Evolutionary conservation across 2,888 invertebrate species (phyloP), one percentile per base, ranked within the genome.

Genomic region (Cephus spinipes): DNA sequence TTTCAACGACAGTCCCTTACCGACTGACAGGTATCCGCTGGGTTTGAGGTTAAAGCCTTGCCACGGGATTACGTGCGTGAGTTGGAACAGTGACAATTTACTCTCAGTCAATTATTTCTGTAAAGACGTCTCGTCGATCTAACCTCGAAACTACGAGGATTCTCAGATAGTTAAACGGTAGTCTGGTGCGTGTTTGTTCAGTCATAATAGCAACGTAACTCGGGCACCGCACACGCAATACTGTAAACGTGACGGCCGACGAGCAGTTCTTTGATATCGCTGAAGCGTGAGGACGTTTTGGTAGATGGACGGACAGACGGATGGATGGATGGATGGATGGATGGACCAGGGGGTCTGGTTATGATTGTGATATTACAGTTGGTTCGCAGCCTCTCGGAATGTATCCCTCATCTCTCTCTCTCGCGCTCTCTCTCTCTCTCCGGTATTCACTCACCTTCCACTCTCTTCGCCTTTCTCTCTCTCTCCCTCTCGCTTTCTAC

Each of bases 291-390:
- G 89, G 89, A 89, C 89, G 90, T 88, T 90, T 89, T 87, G 88
- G 87, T 85, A 85, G 85, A 83, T 83, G 84, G 81, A 78, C 81
- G 75, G 79, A 80, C 79, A 83, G 83, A 79, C 77, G 82, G 78
- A 77, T 76, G 69, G 68, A 71, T 71, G 69, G 73, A 33, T 71
- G 69, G 73, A 33, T 23, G 55, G 73, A 68, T 71, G 79, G 75
- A 80, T 75, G 82, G 77, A 78, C 81, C 81, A 81, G 81, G 80
- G 87, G 86, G 83, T 86, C 87, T 85, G 89, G 90, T 91, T 90
- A 91, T 91, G 89, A 91, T 90, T 91, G 90, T 89, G 88, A 90
- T 91, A 90, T 90, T 90, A 89, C 89, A 85, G 89, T 88, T 87
- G 87, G 88, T 81, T 83, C 86, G 86, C 86, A 88, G 86, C 85